Base-by-base conservation (phyloP, 2,888 invertebrate species). In the Orthonevra nobilis region DNA sequence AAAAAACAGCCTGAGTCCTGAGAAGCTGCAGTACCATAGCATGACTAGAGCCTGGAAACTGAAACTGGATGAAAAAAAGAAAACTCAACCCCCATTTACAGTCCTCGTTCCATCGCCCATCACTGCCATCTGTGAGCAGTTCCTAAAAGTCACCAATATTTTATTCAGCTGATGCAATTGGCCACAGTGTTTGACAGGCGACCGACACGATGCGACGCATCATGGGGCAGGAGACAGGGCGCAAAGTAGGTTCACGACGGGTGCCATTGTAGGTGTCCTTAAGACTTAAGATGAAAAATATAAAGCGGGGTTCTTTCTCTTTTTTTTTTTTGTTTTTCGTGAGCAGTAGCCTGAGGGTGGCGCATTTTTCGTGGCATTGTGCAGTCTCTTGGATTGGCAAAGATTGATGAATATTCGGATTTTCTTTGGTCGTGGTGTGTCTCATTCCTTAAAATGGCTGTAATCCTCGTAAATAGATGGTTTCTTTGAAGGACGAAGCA, bases 91-190 rank as follows among this genome's bases (percentile, higher is more conserved):
- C 61, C 58, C 69, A 74, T 60, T 74, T 68, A 54, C 46, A 14
- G 20, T 30, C 54, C 34, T 34, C 38, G 19, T 3, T 10, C 28
- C 46, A 12, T 6, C 28, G 19, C 50, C 46, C 58, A 34, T 17
- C 28, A 38, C 34, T 40, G 32, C 17, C 52, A 46, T 50, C 60
- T 79, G 40, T 42, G 66, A 73, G 52, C 66, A 54, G 61, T 79
- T 79, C 73, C 66, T 68, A 68, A 79, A 73, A 79, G 79, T 79
- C 79, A 61, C 79, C 73, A 68, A 73, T 79, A 68, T 73, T 73
- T 79, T 79, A 73, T 68, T 56, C 79, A 79, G 79, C 73, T 73
- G 73, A 73, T 73, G 79, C 73, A 79, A 79, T 72, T 79, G 79
- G 79, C 73, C 79, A 40, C 79, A 73, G 72, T 44, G 61, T 79